A percentile compares a stretch with the other conserved stretches of the same genome.
phyloP scores from a whole-genome alignment of 2,113 vertebrate species.

The Malurus alboscapulatus region DNA sequence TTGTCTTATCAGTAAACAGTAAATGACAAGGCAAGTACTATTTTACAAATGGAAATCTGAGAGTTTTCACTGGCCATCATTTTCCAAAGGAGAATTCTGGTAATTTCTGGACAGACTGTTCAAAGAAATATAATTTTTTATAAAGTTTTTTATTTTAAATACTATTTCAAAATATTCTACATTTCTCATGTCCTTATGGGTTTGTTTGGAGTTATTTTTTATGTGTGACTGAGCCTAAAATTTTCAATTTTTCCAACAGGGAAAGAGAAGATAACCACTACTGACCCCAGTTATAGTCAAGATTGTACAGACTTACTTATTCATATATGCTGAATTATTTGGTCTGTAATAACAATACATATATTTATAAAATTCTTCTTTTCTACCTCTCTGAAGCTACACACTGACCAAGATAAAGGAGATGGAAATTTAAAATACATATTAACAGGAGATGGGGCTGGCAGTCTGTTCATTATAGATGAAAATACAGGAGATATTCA shows the following conservation, averaged over 20 bases:
- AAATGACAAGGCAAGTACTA: background rate
- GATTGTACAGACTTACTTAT: background rate
- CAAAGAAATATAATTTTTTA: background rate
- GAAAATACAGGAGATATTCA: slow-evolving; percentile 98
- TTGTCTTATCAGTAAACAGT: background rate
- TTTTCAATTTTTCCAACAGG: background rate
- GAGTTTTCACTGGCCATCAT: background rate
- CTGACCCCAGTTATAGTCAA: slow-evolving; percentile 11
- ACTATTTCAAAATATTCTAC: background rate
- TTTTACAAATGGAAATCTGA: background rate
- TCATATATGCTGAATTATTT: slow-evolving; percentile 39
- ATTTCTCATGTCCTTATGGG: background rate
- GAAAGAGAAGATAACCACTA: slow-evolving; percentile 27
- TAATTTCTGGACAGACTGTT: background rate
- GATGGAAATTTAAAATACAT: slow-evolving; percentile 94
- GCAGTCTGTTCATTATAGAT: slow-evolving; percentile 91
- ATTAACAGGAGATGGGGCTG: slow-evolving; percentile 93
- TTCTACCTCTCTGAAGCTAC: slow-evolving; percentile 82
- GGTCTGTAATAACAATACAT: slow-evolving; percentile 37
- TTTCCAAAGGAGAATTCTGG: background rate
- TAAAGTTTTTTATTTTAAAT: background rate
- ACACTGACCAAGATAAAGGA: slow-evolving; percentile 95
- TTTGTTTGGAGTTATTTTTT: slow-evolving; percentile 13
- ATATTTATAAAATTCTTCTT: slow-evolving; percentile 71
- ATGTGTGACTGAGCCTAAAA: background rate